Conservation (phyloP, 1,140 invertebrate species). For the Heliconius melpomene region DNA sequence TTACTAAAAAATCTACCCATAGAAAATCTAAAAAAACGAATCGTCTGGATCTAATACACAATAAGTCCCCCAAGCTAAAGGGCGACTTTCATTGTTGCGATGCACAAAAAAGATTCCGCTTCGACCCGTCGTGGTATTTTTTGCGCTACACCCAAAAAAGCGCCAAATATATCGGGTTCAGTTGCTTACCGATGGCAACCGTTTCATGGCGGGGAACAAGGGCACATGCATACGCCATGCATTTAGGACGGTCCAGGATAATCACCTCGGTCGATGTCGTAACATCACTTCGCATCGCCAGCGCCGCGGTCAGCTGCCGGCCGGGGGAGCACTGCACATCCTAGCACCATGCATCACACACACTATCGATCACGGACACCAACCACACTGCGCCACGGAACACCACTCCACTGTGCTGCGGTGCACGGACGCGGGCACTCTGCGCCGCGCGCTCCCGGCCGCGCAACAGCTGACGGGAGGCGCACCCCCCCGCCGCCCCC, state of each 20-base stretch:
- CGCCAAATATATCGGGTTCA: slow-evolving; percentile 57
- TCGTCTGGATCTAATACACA: slow-evolving; percentile 51
- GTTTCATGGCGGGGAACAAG: slow-evolving; percentile 49
- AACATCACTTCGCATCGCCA: slow-evolving; percentile 75
- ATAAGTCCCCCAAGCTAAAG: slow-evolving; percentile 53
- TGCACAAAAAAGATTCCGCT: slow-evolving; percentile 63
- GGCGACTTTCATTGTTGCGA: slow-evolving; percentile 67
- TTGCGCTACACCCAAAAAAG: slow-evolving; percentile 58
- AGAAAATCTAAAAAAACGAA: slow-evolving; percentile 35
- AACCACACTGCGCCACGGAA: slow-evolving; percentile 47
- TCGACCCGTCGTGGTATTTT: slow-evolving; percentile 50
- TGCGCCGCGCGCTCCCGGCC: slow-evolving; percentile 60
- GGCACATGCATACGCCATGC: slow-evolving; percentile 47
- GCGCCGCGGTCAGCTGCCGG: slow-evolving; percentile 70
- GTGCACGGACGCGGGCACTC: slow-evolving; percentile 34
- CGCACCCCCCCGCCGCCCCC: slow-evolving; percentile 48
- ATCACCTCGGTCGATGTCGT: slow-evolving; percentile 78
- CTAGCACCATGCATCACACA: slow-evolving; percentile 59
- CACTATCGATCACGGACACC: slow-evolving; percentile 50
- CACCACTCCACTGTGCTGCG: slow-evolving; percentile 22
- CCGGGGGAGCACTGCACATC: slow-evolving; percentile 72
- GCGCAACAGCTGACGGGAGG: slow-evolving; percentile 78
- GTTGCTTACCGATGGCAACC: slow-evolving; percentile 67
- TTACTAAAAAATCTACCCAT: slow-evolving; percentile 1
- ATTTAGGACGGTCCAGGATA: slow-evolving; percentile 68